Evolutionary conservation across 2,113 vertebrate genomes (phyloP), one percentile per base, ranked within the genome.

Genomic region (Apodemus sylvaticus): DNA sequence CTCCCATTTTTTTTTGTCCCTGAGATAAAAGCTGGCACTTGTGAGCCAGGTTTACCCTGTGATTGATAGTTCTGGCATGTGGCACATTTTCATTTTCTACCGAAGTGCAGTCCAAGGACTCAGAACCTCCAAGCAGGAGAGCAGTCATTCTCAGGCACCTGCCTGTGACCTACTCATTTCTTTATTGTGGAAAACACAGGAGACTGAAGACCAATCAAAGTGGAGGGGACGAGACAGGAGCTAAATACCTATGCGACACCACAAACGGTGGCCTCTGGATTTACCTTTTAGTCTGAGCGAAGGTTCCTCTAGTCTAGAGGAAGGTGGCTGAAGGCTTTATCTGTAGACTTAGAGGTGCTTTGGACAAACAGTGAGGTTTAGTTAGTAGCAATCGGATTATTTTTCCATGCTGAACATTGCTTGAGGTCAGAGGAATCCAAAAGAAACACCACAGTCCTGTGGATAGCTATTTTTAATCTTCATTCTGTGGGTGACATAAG

Each of bases 21-120:
- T 93, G 76, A 74, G 53, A 36, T 86, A 77, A 95, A 94, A 91
- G 39, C 17, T 78, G 79, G 70, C 29, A 45, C 45, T 83, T 88
- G 7, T 58, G 82, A 70, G 42, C 48, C 34, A 51, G 45, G 36
- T 55, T 74, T 82, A 78, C 16, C 0, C 0, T 36, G 13, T 82
- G 45, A 77, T 55, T 71, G 92, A 90, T 89, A 42, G 83, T 79
- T 91, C 42, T 87, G 70, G 83, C 34, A 16, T 73, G 17, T 51
- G 92, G 48, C 29, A 26, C 0, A 7, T 60, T 91, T 60, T 53
- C 3, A 24, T 26, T 53, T 51, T 90, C 45, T 26, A 31, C 24
- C 20, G 4, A 91, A 92, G 10, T 70, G n/a, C 51, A 45, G 70
- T 4, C 29, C 74, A 10, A 85, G 76, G 66, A 17, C 58, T n/a